Evolutionary conservation across 2,797 vertebrate genomes (phyloP).

Genomic region (Xenops minutus): DNA sequence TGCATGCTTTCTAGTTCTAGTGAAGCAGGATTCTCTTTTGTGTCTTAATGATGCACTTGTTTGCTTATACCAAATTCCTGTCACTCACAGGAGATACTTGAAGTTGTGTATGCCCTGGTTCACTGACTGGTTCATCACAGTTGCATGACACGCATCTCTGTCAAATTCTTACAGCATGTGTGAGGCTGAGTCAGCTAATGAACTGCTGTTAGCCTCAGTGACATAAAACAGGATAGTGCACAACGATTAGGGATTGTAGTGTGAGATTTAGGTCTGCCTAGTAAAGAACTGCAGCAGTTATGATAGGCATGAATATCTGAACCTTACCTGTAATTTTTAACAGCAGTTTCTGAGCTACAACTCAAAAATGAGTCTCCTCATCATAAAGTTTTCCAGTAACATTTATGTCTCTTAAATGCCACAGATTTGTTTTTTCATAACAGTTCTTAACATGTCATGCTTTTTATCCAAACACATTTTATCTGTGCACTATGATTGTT

Average conservation of each 20-base stretch:
- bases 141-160: background rate
- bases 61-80: background rate
- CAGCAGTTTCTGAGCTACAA: background rate
- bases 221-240: background rate
- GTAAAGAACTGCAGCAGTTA: background rate
- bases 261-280: background rate
- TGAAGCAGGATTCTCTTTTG: accelerated
- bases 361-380: background rate
- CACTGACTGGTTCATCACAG: background rate
- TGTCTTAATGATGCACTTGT: background rate
- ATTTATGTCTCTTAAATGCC: background rate
- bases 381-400: background rate
- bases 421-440: background rate
- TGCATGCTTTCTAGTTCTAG: accelerated
- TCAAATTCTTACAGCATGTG: background rate
- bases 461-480: background rate
- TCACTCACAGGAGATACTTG: background rate
- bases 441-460: background rate
- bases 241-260: background rate
- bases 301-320: background rate
- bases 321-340: background rate
- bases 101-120: background rate
- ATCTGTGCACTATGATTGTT: background rate
- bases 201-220: background rate
- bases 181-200: background rate